Base-by-base conservation (phyloP, 2,113 vertebrate genomes). In the Perognathus longimembris region DNA sequence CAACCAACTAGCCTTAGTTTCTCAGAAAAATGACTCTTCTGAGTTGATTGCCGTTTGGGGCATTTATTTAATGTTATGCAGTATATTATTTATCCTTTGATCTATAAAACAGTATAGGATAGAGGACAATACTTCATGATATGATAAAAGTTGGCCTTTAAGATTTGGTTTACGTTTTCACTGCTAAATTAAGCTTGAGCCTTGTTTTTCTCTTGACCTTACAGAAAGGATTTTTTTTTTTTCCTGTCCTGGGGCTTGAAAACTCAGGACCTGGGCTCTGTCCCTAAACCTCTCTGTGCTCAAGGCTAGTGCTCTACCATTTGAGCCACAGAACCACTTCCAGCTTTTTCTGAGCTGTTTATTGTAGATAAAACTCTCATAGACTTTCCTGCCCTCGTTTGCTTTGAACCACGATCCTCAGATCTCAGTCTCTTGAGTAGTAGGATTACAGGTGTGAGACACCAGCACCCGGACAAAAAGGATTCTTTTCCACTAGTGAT, bases 11-110 rank as follows among this genome's bases (percentile, higher is more conserved):
- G 61, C 0, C 6, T 78, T 67, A 21, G 57, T 79, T 95, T 88
- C 24, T 92, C 74, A 91, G 18, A 84, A 11, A 85, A 67, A 20
- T 38, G 22, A 67, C 30, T 61, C 24, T 54, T 79, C 74, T 76
- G 36, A 79, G 79, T 96, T 77, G 57, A 61, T 86, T 75, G 59
- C 12, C 40, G 85, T 87, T 91, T 64, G 45, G 92, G 28, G n/a
- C 71, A 81, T 21, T 80, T 45, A 74, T 45, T 91, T 89, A 90
- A 38, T 75, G 57, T 32, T 26, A 36, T 84, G 84, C 50, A 86
- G 36, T 40, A 1, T 24, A 24, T 2, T 32, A n/a, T 79, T 36
- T 50, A 28, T 28, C 32, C n/a, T 7, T 86, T 61, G 50, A 88
- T 67, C 59, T 92, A 61, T 54, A 38, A 45, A 74, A 74, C 7